Conservation (phyloP, 2,113 vertebrate genomes). For the Butorides virescens region DNA sequence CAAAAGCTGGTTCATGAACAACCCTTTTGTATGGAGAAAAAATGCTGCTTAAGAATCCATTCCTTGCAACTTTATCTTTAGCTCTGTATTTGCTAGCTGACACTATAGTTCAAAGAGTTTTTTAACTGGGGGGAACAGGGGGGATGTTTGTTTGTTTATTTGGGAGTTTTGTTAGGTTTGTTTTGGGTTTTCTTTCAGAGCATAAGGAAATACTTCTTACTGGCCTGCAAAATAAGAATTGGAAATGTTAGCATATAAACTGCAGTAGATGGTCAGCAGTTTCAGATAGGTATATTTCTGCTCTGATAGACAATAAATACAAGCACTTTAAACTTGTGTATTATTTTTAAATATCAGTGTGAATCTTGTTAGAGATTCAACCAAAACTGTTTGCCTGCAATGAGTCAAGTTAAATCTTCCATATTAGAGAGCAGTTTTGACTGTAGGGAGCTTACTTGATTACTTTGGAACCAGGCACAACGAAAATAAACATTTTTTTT, state of each 20-base stretch:
- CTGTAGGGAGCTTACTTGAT: neutral
- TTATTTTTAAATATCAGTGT: neutral
- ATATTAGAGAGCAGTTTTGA: neutral
- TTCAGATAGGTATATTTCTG: neutral
- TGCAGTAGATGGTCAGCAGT: neutral
- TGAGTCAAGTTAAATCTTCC: neutral
- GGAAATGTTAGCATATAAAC: neutral
- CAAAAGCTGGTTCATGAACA: neutral
- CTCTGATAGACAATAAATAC: neutral
- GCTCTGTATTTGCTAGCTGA: neutral
- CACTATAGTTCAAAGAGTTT: neutral
- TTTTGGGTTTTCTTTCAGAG: neutral
- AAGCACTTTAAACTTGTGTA: neutral
- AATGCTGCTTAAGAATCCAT: neutral
- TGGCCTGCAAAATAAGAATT: neutral
- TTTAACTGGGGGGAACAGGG: fast-evolving
- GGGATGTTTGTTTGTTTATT: neutral
- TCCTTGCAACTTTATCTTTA: neutral
- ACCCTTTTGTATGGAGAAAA: neutral
- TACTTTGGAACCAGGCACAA: neutral
- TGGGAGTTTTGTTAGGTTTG: neutral
- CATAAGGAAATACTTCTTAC: neutral
- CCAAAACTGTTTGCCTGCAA: neutral
- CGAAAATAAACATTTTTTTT: neutral
- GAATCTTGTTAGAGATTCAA: neutral